phyloP scores from a whole-genome alignment of 2,888 invertebrate genomes.

The Mimachlamys varia region DNA sequence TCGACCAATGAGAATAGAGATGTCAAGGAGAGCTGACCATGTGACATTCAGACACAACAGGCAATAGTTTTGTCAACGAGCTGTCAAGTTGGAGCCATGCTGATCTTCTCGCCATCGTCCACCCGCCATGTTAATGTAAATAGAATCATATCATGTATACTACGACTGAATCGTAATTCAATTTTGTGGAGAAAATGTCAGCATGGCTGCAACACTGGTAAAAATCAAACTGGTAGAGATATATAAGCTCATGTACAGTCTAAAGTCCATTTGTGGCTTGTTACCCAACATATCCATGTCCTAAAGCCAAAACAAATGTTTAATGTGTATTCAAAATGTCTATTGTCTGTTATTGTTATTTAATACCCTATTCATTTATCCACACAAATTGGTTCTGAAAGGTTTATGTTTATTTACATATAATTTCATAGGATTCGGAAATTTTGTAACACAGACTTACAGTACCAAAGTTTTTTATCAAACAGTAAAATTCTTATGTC shows the following conservation, averaged over 20 bases:
- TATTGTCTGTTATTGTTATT: background rate
- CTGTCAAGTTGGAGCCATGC: background rate
- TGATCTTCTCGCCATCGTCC: background rate
- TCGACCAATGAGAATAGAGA: background rate
- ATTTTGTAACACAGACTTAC: background rate
- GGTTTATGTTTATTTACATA: background rate
- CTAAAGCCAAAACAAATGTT: background rate
- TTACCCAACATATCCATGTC: background rate
- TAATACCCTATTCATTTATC: background rate
- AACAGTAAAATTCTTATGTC: no score
- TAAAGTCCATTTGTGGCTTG: background rate
- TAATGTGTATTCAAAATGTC: background rate
- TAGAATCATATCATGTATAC: background rate
- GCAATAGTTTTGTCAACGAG: background rate
- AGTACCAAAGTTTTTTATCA: no score
- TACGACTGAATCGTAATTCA: background rate
- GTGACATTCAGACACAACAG: slow-evolving; percentile 1
- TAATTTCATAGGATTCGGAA: background rate
- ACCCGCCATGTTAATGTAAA: background rate
- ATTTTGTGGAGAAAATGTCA: background rate
- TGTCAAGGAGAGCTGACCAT: background rate
- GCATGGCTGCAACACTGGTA: slow-evolving; percentile 7
- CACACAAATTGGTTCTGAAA: background rate
- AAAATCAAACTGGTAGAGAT: background rate
- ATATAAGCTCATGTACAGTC: background rate